These are phyloP conservation scores for Rhea americana DNA, from an alignment of 2,113 vertebrate species.

Conservation along the genomic window DNA sequence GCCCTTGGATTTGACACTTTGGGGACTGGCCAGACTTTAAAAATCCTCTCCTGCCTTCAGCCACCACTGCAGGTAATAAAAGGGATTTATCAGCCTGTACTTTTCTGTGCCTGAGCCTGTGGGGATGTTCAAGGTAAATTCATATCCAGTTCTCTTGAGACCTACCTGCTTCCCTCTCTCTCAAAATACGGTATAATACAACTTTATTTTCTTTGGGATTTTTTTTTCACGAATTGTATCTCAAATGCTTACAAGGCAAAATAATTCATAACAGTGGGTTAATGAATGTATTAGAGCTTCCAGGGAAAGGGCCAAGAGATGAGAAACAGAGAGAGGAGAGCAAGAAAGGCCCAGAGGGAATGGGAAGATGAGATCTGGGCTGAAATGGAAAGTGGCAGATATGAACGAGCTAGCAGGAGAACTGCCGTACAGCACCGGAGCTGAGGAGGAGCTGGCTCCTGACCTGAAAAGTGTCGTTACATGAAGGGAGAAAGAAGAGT, in stretches of 20 bases:
- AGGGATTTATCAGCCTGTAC: constrained; percentile 62
- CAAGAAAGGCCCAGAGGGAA: not conserved
- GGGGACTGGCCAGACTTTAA: constrained; percentile 53
- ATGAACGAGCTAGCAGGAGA: not conserved
- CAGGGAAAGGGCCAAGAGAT: not conserved
- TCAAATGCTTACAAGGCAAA: constrained; percentile 23
- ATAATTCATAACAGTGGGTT: not conserved
- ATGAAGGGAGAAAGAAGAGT: not conserved
- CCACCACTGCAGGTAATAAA: constrained; percentile 33
- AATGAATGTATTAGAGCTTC: constrained; percentile 16
- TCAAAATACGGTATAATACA: not conserved
- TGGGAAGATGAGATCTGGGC: not conserved
- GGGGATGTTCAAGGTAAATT: constrained; percentile 54
- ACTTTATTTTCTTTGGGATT: constrained; percentile 19
- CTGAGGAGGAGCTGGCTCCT: not conserved
- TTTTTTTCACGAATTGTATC: not conserved
- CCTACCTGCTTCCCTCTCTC: not conserved
- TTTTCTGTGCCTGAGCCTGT: constrained; percentile 5
- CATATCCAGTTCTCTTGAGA: constrained; percentile 34
- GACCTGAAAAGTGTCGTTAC: not conserved
- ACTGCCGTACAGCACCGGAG: not conserved
- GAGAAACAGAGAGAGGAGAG: not conserved
- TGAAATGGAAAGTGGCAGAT: not conserved
- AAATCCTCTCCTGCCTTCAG: constrained; percentile 52
- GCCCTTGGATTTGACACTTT: constrained; percentile 64